phyloP scores from a whole-genome alignment of 2,888 invertebrate species.

The Atethmia centrago region DNA sequence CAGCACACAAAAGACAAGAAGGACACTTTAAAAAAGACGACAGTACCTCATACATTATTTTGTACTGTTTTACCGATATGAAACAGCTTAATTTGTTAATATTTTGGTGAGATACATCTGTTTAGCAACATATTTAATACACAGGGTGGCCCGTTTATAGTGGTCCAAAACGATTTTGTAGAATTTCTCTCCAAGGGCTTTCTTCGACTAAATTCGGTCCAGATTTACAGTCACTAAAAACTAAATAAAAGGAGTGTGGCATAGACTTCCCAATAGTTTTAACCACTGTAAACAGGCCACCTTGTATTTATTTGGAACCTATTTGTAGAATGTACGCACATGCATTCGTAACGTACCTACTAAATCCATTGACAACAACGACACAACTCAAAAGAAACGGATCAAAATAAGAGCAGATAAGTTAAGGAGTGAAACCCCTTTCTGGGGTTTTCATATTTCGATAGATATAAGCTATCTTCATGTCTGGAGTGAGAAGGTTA shows the following conservation, averaged over 20 bases:
- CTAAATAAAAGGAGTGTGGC: too few species aligned
- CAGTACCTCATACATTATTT: conserved; percentile 18
- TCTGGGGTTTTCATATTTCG: not conserved
- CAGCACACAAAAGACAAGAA: conserved; percentile 43
- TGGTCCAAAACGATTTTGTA: not conserved
- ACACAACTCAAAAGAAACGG: conserved; percentile 36
- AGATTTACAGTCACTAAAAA: not conserved
- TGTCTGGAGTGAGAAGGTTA: not conserved
- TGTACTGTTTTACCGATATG: conserved; percentile 26
- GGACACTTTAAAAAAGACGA: conserved; percentile 48
- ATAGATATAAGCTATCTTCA: not conserved
- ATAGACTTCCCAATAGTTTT: not conserved
- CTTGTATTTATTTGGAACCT: conserved; percentile 7
- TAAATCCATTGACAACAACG: conserved; percentile 31
- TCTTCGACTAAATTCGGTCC: not conserved
- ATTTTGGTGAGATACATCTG: not conserved
- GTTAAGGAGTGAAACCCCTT: not conserved
- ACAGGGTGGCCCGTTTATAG: not conserved
- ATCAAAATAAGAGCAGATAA: not conserved
- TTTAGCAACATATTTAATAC: not conserved
- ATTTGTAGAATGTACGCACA: conserved; percentile 9
- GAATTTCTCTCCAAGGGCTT: not conserved
- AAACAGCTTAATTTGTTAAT: conserved; percentile 14
- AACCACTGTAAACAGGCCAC: not conserved
- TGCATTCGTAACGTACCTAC: conserved; percentile 9